A percentile compares a stretch with the other conserved stretches of the same genome.
phyloP scores from a whole-genome alignment of 1,140 invertebrate genomes.

The Lutraria rhynchaena region DNA sequence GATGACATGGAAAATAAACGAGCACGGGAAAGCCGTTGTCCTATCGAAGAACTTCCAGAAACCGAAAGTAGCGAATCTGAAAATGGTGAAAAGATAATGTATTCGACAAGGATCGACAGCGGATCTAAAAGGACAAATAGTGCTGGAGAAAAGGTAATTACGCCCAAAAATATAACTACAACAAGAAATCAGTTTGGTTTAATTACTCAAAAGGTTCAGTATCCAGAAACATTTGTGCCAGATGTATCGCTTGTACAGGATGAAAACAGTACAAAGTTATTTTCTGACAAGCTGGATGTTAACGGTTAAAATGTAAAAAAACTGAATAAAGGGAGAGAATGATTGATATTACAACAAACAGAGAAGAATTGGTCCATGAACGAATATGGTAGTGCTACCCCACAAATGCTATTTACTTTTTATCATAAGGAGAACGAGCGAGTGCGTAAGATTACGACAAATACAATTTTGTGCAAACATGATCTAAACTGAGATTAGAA shows the following conservation, averaged over 20 bases:
- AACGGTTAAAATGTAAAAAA: no score
- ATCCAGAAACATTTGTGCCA: constrained; percentile 32
- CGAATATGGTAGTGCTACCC: no score
- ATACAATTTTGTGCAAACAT: no score
- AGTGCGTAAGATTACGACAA: no score
- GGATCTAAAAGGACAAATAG: background rate
- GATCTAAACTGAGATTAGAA: no score
- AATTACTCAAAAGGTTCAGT: constrained; percentile 35
- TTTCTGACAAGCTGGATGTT: no score
- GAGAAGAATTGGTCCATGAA: no score
- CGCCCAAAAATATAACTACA: constrained; percentile 6
- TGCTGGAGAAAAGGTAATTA: constrained; percentile 12
- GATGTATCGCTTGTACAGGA: constrained; percentile 18
- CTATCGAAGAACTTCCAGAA: constrained; percentile 14
- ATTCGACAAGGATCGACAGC: background rate
- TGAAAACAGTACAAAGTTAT: no score
- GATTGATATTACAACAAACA: no score
- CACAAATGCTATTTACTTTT: no score
- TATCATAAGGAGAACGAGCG: no score
- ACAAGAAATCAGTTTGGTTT: constrained; percentile 34
- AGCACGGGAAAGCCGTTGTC: constrained; percentile 14
- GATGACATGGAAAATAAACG: constrained; percentile 43
- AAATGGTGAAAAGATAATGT: background rate
- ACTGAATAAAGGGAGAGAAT: no score
- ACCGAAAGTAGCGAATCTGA: background rate